Base-by-base conservation (phyloP, 2,888 invertebrate species). In the Anticlea derivata region DNA sequence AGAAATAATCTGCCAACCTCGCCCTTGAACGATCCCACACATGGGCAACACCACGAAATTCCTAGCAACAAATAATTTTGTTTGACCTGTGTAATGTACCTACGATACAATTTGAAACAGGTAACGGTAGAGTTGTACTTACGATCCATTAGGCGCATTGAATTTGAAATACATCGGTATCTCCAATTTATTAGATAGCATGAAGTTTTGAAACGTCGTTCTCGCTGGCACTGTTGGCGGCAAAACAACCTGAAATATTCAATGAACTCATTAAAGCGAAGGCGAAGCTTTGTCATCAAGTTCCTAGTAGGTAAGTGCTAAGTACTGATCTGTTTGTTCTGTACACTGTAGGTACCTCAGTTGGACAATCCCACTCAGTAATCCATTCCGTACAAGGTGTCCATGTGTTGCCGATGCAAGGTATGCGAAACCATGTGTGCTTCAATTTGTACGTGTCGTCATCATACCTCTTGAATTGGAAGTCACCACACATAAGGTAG, bases 331-430 rank as follows among this genome's bases (percentile, higher is more conserved):
- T 7, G 11, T 35, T n/a, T 35, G 11, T 26, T 33, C 10, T n/a
- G 24, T 41, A n/a, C n/a, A n/a, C n/a, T n/a, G n/a, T n/a, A n/a
- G n/a, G n/a, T n/a, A 86, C 90, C 77, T 89, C 85, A 39, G 66
- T 73, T 5, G 86, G 86, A 61, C 83, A 86, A 26, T 84, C 80
- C 79, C 83, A 89, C 50, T 86, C 83, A 0, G 86, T 76, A 2
- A 57, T 61, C 82, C 80, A 85, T 49, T 86, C 85, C 0, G 81
- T 78, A 54, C 89, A 89, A 2, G 84, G 81, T 5, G 67, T 55
- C 84, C 85, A 86, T 1, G 90, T 90, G 56, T 88, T 83, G 0
- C 87, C 90, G 10, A 86, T 79, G 53, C 89, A 90, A 1, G 89
- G 87, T 56, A 90, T 77, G 2, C 90, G 79, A 48, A 89, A 89